phyloP scores from a whole-genome alignment of 2,113 vertebrate genomes.

The Tauraco erythrolophus region DNA sequence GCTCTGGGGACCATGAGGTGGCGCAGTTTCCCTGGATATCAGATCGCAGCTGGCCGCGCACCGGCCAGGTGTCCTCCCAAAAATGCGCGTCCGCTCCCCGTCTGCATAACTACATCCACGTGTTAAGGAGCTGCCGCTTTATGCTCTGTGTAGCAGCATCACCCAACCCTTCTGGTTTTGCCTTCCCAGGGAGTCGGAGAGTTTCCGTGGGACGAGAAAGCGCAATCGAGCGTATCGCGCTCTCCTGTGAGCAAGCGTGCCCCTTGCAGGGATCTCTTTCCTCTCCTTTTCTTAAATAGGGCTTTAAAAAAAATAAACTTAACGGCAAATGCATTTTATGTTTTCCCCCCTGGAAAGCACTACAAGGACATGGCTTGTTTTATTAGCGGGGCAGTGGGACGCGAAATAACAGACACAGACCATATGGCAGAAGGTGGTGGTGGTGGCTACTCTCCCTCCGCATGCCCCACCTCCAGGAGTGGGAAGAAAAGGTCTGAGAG shows the following conservation, averaged over 20 bases:
- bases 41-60: not conserved
- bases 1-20: slow-evolving; percentile 42
- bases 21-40: slow-evolving; percentile 12
- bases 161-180: not conserved
- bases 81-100: accelerated
- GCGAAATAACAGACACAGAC: not conserved
- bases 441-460: not conserved
- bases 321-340: not conserved
- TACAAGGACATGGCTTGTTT: not conserved
- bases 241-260: not conserved
- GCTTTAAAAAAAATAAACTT: not conserved
- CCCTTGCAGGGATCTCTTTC: not conserved
- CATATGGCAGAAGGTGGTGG: not conserved
- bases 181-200: not conserved
- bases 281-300: not conserved
- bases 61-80: not conserved
- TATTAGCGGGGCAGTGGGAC: not conserved
- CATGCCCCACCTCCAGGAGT: not conserved
- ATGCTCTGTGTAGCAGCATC: not conserved
- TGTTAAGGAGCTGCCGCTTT: not conserved
- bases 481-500: not conserved
- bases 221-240: not conserved
- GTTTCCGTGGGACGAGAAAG: not conserved
- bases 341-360: not conserved
- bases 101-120: not conserved